Base-by-base conservation (phyloP, 2,888 invertebrate genomes). In the Spodoptera picta region DNA sequence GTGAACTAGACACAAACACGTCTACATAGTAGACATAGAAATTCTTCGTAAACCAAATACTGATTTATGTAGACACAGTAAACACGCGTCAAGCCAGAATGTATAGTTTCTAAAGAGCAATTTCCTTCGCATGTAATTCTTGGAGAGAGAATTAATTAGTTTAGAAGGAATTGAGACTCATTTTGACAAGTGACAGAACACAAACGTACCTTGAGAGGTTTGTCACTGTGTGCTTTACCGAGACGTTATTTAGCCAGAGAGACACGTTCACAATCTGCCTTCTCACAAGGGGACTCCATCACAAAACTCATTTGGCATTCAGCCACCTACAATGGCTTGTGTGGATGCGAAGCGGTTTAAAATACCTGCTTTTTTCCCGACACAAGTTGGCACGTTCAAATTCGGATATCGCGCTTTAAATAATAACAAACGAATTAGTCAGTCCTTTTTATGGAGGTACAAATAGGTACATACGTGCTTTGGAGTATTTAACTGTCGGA, bases 241-340 rank as follows among this genome's bases (percentile, higher is more conserved):
- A 82, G 83, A 80, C 81, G 85, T 86, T 86, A 83, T 86, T 86
- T 83, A 82, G 86, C 79, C 79, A 83, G 82, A 81, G 84, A 85
- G 86, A 83, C 84, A 83, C 84, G 87, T 83, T 89, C 85, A 89
- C 88, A 91, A 90, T 91, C 87, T 87, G 86, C 87, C 86, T 86
- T 85, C 87, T 86, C 87, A 87, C 83, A 84, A 86, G 87, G 86
- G 87, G 90, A 87, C 90, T 91, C 85, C 90, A 91, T 93, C 90
- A 90, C 90, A 90, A 92, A 93, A 92, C 91, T 93, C 93, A 93
- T 93, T 94, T 94, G 93, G 94, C 93, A 93, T 92, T 88, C 92
- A 89, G 92, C 94, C 94, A 93, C 90, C 86, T 86, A 90, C 90
- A 90, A 88, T 87, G 89, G 87, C 84, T 86, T 85, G 90, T 87